These are phyloP conservation scores for Drosophila cracens DNA, from an alignment of 2,888 invertebrate genomes.

Conservation along the genomic window DNA sequence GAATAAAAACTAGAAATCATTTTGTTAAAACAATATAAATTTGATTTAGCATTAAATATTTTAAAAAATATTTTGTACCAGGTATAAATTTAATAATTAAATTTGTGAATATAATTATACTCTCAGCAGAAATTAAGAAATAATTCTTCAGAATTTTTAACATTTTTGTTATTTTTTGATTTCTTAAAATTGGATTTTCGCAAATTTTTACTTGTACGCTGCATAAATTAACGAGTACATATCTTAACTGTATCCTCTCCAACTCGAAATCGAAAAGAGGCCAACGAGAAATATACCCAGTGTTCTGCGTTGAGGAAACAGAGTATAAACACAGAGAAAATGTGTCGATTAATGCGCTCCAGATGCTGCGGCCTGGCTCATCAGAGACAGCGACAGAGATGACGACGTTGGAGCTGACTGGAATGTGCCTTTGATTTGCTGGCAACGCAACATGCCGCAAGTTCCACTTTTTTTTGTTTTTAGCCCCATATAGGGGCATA, in stretches of 20 bases:
- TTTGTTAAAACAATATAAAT: background rate
- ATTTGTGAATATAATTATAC: background rate
- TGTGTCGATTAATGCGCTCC: conserved; percentile 81
- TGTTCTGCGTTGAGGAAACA: background rate
- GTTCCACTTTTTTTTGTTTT: conserved; percentile 30
- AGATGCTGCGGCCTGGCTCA: conserved; percentile 64
- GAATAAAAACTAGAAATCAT: background rate
- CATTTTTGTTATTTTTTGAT: background rate
- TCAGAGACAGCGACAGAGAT: conserved; percentile 29
- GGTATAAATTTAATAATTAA: background rate
- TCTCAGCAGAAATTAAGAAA: background rate
- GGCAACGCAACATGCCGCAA: conserved; percentile 50
- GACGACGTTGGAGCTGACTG: conserved; percentile 55
- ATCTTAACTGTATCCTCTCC: background rate
- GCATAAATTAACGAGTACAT: background rate
- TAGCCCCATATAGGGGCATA: conserved; percentile 49
- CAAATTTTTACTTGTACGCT: background rate
- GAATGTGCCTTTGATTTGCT: conserved; percentile 78
- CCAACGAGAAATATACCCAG: background rate
- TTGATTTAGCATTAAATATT: background rate
- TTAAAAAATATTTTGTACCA: background rate
- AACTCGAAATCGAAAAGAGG: background rate
- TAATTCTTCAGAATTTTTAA: background rate
- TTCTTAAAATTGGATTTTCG: background rate
- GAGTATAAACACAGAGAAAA: conserved; percentile 49